Conservation (phyloP, 2,888 invertebrate species). For the Pachydiplax longipennis region DNA sequence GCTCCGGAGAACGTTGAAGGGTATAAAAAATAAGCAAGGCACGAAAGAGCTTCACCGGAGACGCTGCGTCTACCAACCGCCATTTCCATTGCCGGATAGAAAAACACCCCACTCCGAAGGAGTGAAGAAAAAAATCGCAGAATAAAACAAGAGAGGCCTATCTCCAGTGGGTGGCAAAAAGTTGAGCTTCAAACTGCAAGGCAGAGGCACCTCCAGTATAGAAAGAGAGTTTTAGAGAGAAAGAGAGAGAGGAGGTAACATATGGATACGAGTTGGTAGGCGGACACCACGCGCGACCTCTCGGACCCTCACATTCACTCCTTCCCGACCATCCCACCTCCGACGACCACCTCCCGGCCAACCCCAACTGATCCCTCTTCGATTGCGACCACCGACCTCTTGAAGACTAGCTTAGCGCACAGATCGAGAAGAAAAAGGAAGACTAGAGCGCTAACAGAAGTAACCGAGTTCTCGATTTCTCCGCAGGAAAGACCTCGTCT, state of each 20-base stretch:
- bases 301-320: background rate
- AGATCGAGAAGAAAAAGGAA: background rate
- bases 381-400: background rate
- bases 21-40: background rate
- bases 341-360: background rate
- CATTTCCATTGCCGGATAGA: background rate
- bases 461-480: background rate
- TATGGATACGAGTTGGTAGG: background rate
- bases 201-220: background rate
- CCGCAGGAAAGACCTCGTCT: background rate
- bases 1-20: background rate
- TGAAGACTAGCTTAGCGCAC: background rate
- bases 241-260: background rate
- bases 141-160: background rate
- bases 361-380: background rate
- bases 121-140: background rate
- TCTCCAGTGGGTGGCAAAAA: background rate
- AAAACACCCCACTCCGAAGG: background rate
- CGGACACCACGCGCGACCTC: background rate
- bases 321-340: background rate
- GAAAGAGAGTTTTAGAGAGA: background rate
- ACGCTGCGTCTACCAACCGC: background rate
- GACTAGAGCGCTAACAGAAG: background rate
- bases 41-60: background rate
- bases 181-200: background rate